phyloP scores from a whole-genome alignment of 2,797 vertebrate species.

The Dendrocincla fuliginosa region DNA sequence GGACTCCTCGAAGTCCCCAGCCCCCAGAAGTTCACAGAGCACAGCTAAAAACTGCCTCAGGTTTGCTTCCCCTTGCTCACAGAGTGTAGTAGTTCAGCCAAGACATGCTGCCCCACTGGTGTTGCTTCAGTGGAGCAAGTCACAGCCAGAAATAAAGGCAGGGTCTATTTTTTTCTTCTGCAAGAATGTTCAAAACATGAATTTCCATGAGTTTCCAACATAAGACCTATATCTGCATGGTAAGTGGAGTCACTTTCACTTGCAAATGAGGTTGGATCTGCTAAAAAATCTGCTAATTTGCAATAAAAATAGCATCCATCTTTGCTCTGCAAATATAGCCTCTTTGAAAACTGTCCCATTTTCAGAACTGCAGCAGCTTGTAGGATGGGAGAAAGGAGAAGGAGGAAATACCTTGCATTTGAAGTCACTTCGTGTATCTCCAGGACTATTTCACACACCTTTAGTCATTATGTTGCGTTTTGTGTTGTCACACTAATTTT shows the following conservation, averaged over 20 bases:
- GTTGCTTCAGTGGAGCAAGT: slow-evolving; percentile 30
- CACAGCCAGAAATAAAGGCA: slow-evolving; percentile 65
- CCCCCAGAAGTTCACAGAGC: neutral
- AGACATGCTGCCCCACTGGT: neutral
- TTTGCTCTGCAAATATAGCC: slow-evolving; percentile 69
- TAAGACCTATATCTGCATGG: slow-evolving; percentile 71
- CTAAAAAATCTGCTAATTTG: slow-evolving; percentile 71
- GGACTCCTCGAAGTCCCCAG: neutral
- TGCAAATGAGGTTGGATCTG: slow-evolving; percentile 70
- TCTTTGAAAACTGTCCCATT: slow-evolving; percentile 70
- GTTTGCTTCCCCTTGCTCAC: neutral
- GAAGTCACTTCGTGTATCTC: slow-evolving; percentile 35
- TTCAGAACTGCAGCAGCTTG: slow-evolving; percentile 65
- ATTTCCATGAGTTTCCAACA: slow-evolving; percentile 70
- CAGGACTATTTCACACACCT: slow-evolving; percentile 56
- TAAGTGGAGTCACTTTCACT: slow-evolving; percentile 71
- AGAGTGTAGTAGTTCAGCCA: slow-evolving; percentile 1
- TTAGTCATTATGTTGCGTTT: slow-evolving; percentile 27
- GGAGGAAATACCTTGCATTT: slow-evolving; percentile 62
- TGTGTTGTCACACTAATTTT: slow-evolving; percentile 64
- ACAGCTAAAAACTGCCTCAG: neutral
- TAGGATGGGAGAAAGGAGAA: slow-evolving; percentile 46
- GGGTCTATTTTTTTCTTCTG: slow-evolving; percentile 59
- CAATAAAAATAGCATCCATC: slow-evolving; percentile 69
- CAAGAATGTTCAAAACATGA: slow-evolving; percentile 70